Evolutionary conservation across 1,140 invertebrate genomes (phyloP), one percentile per base, ranked within the genome.

Genomic region (Formica selysi): DNA sequence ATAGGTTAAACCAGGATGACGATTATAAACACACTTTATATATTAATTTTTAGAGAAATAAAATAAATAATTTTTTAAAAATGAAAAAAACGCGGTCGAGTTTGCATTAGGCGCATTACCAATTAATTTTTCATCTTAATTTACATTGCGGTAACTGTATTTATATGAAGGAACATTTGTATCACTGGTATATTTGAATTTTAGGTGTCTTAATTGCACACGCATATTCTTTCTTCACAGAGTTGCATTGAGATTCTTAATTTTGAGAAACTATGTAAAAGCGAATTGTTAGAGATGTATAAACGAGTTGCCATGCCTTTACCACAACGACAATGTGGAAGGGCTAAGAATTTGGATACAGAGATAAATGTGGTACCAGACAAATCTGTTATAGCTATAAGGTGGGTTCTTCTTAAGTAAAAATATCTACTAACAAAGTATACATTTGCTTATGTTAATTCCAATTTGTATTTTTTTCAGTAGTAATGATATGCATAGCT

Each of bases 201-300:
- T 41, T 67, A 67, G 36, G n/a, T 74, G 0, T 64, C n/a, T 57
- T 51, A 41, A 70, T 68, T 67, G 19, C 61, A 44, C 26, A n/a
- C 10, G 2, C 54, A 22, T 86, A 1, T 59, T 78, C n/a, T 44
- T 85, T 68, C 57, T 36, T 91, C 83, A 76, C 41, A 94, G 93
- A 92, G 89, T 41, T 93, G 93, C n/a, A 93, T 93, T 48, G 89
- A 91, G 22, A 38, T 86, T 13, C 73, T 41, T 41, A 79, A 89
- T 38, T 86, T 90, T 10, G 78, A 90, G 22, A 89, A 54, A 54
- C 67, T 93, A 26, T 87, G 85, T 16, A 93, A 79, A 83, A 54
- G 32, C 13, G 87, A 93, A 85, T 76, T 94, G 11, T 65, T 94
- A 41, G 91, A 93, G 61, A 84, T 93, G 19, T 94, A 90, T 78